phyloP scores from a whole-genome alignment of 2,888 invertebrate genomes.

The Yponomeuta plumbellus region DNA sequence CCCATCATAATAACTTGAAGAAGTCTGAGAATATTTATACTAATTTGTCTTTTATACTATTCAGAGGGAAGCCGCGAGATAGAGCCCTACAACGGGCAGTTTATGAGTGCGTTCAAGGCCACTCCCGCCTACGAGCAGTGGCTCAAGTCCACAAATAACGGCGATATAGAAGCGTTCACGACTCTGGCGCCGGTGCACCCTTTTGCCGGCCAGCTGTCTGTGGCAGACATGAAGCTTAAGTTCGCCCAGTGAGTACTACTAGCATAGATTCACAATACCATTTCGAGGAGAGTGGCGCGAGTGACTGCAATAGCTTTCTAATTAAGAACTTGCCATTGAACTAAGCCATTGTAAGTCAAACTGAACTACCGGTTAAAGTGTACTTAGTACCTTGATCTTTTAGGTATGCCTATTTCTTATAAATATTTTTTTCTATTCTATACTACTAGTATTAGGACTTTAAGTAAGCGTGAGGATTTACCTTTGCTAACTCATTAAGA shows the following conservation, averaged over 20 bases:
- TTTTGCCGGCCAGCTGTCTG: constrained; percentile 94
- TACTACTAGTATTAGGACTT: constrained; percentile 27
- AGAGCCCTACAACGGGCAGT: constrained; percentile 92
- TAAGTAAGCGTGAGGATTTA: too few relatives aligned
- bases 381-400: too few relatives aligned
- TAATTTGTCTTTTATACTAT: not conserved
- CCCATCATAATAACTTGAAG: too few relatives aligned
- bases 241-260: constrained; percentile 88
- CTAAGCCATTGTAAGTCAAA: too few relatives aligned
- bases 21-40: not conserved
- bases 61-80: constrained; percentile 86
- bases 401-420: too few relatives aligned
- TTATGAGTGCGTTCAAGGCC: constrained; percentile 88
- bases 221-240: constrained; percentile 94
- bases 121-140: constrained; percentile 94
- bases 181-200: constrained; percentile 90
- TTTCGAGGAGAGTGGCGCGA: too few relatives aligned
- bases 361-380: too few relatives aligned
- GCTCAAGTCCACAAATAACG: constrained; percentile 78
- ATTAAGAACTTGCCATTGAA: too few relatives aligned
- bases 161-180: constrained; percentile 80
- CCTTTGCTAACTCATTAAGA: too few relatives aligned
- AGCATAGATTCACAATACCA: too few relatives aligned
- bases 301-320: too few relatives aligned
- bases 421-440: too few relatives aligned